Conservation (phyloP, 2,888 invertebrate genomes). For the Tipula vernalis region DNA sequence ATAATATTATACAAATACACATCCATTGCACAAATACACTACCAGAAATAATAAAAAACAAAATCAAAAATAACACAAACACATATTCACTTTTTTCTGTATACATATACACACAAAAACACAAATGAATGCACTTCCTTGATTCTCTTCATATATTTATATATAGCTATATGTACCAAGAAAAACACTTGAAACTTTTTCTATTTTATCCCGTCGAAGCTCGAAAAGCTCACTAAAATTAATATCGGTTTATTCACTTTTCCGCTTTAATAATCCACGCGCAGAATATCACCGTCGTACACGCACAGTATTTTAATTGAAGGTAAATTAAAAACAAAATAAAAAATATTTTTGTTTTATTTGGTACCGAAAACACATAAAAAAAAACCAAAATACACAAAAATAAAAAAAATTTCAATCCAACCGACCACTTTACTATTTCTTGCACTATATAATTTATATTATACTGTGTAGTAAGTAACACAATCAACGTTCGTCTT, state of each 20-base stretch:
- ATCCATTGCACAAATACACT: neutral
- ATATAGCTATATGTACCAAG: neutral
- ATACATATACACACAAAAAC: neutral
- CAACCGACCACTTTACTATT: neutral
- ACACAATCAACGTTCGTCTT: neutral
- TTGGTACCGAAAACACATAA: neutral
- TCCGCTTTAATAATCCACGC: neutral
- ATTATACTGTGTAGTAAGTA: neutral
- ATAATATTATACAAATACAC: neutral
- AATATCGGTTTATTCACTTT: neutral
- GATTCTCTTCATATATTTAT: neutral
- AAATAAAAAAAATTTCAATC: neutral
- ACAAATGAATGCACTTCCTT: slow-evolving; percentile 8
- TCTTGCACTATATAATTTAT: neutral
- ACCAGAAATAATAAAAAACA: neutral
- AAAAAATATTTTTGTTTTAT: neutral
- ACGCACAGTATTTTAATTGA: neutral
- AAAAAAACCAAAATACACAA: neutral
- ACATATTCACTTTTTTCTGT: neutral
- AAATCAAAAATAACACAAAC: neutral
- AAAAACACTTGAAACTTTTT: neutral
- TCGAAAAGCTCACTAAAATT: neutral
- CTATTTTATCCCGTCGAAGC: neutral
- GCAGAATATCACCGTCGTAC: neutral
- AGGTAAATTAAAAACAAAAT: neutral